Evolutionary conservation across 2,888 invertebrate genomes (phyloP).

Genomic region (Drosophila testacea): DNA sequence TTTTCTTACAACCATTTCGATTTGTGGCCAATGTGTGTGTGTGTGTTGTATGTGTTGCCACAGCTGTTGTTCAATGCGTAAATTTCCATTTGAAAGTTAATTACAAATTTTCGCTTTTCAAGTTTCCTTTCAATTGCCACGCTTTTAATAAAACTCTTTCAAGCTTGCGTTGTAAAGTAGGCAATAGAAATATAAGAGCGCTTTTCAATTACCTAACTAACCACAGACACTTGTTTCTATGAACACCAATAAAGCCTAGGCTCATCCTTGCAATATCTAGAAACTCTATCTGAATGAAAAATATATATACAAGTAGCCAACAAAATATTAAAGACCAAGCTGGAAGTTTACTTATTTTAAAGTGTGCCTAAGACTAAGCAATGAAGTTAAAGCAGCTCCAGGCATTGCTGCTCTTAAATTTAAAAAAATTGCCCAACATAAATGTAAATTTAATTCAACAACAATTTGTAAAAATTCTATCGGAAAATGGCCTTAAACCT

Average conservation of each 20-base stretch:
- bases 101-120: slow-evolving; percentile 31
- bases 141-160: slow-evolving; percentile 7
- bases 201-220: slow-evolving; percentile 19
- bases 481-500: no score
- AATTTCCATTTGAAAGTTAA: slow-evolving; percentile 46
- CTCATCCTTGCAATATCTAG: no score
- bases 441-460: not conserved
- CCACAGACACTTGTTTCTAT: slow-evolving; percentile 11
- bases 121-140: slow-evolving; percentile 10
- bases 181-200: slow-evolving; percentile 8
- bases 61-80: slow-evolving; percentile 39
- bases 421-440: no score
- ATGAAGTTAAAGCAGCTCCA: not conserved
- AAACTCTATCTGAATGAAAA: not conserved
- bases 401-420: no score
- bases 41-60: not conserved
- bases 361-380: not conserved
- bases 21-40: slow-evolving; percentile 48
- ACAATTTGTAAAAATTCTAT: no score
- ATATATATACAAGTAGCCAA: slow-evolving; percentile 15
- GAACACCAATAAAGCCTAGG: slow-evolving; percentile 16
- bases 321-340: not conserved
- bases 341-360: not conserved
- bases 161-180: not conserved
- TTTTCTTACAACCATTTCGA: slow-evolving; percentile 43